Conservation (phyloP, 2,888 invertebrate genomes). For the Stenoptilia bipunctidactyla region DNA sequence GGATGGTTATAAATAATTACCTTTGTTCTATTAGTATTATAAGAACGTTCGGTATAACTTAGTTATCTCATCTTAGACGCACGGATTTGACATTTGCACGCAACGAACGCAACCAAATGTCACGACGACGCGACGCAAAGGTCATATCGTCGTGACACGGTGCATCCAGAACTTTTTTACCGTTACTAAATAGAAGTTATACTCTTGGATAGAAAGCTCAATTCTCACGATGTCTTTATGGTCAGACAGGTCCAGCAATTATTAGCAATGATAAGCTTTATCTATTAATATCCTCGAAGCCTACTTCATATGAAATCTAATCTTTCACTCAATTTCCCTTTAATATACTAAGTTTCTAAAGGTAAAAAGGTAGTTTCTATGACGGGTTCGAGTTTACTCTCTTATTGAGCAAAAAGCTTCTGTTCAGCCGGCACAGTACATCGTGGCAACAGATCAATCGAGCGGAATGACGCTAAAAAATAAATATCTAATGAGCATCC, state of each 20-base stretch:
- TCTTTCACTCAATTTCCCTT: too few species aligned
- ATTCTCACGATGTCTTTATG: too few species aligned
- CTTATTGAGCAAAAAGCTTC: too few species aligned
- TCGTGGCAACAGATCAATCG: constrained; percentile 32
- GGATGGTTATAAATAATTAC: too few species aligned
- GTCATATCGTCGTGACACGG: constrained; percentile 20
- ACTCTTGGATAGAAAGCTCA: constrained; percentile 1
- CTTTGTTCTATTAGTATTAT: constrained; percentile 18
- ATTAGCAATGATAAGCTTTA: too few species aligned
- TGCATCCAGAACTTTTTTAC: background rate
- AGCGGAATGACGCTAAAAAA: constrained; percentile 36
- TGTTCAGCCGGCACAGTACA: constrained; percentile 2
- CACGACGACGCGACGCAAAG: constrained; percentile 30
- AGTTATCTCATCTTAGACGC: constrained; percentile 29
- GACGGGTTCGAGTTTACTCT: background rate
- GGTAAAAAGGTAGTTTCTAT: constrained; percentile 1
- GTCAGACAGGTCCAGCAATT: too few species aligned
- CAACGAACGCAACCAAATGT: constrained; percentile 43
- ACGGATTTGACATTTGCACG: constrained; percentile 62
- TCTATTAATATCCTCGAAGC: too few species aligned
- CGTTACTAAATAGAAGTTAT: background rate
- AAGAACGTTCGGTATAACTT: constrained; percentile 17
- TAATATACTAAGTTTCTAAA: too few species aligned
- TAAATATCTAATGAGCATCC: constrained; percentile 31
- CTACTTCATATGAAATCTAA: too few species aligned